Evolutionary conservation across 30 jellyfish, hydroid and myxozoan genomes (phyloP).

Genomic region (Cassiopea xamachana): DNA sequence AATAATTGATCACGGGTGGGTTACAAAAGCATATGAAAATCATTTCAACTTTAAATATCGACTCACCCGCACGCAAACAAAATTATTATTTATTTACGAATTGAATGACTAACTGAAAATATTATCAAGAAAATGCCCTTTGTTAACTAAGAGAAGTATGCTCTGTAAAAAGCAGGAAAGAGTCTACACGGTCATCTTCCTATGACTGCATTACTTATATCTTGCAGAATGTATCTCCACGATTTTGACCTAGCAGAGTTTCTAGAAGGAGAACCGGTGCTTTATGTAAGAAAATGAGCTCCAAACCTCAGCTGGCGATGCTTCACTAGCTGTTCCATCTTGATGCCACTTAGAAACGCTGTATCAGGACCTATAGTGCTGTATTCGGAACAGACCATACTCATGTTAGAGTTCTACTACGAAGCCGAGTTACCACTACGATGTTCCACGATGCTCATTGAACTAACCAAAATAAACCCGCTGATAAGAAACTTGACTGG

Average conservation of each 20-base stretch:
- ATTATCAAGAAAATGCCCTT: no score
- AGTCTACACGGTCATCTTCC: no score
- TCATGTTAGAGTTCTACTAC: neutral
- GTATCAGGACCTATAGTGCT: neutral
- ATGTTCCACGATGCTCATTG: slow-evolving; percentile 19
- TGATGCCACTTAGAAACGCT: neutral
- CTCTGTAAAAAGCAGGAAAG: no score
- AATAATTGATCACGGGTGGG: no score
- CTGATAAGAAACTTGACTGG: slow-evolving; percentile 2
- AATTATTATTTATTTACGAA: no score
- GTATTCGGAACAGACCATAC: neutral
- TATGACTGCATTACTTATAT: no score
- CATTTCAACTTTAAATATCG: no score
- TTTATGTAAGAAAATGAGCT: neutral
- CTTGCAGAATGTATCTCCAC: neutral
- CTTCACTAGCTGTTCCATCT: neutral
- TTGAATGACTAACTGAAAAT: no score
- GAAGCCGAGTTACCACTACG: neutral
- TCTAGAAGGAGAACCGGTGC: neutral
- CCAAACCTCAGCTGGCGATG: slow-evolving; percentile 20
- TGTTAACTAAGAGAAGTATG: no score
- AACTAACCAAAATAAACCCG: slow-evolving; percentile 17
- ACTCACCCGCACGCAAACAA: no score
- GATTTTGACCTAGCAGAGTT: neutral
- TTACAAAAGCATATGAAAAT: no score